A percentile compares a stretch with the other conserved stretches of the same genome.
Conservation (phyloP, 2,797 vertebrate genomes). For the Tympanoctomys barrerae region DNA sequence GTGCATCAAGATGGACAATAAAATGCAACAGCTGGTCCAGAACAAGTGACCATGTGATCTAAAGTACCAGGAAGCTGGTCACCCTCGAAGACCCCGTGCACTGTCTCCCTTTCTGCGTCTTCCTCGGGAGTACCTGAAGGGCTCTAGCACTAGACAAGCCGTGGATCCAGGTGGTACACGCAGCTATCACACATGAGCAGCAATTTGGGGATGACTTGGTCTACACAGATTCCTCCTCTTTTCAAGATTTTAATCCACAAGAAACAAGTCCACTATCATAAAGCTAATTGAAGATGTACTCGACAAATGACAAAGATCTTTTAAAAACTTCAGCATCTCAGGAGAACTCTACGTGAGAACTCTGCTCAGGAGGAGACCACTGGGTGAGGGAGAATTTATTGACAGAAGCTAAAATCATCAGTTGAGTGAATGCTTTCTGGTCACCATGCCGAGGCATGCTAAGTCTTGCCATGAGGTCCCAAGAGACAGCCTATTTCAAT, state of each 20-base stretch:
- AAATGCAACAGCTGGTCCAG: not conserved
- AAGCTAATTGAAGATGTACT: not conserved
- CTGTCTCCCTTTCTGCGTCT: not conserved
- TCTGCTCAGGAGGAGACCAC: not conserved
- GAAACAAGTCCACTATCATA: not conserved
- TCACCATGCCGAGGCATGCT: not conserved
- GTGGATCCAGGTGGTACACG: rapidly evolving
- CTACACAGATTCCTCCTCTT: not conserved
- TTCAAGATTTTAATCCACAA: not conserved
- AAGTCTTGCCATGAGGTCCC: not conserved
- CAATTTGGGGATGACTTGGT: no score
- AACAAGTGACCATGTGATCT: not conserved
- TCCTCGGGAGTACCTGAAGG: not conserved
- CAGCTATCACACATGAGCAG: rapidly evolving
- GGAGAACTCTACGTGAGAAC: no score
- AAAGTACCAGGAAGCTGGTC: no score
- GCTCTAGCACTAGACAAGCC: not conserved
- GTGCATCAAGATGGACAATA: not conserved
- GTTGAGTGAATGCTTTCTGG: not conserved
- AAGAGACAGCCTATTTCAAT: not conserved
- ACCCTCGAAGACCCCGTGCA: not conserved
- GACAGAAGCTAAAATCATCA: not conserved
- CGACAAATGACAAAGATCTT: not conserved
- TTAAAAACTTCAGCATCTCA: not conserved
- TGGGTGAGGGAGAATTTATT: not conserved